Evolutionary conservation across 2,113 vertebrate genomes (phyloP).

Genomic region (Candoia aspera): DNA sequence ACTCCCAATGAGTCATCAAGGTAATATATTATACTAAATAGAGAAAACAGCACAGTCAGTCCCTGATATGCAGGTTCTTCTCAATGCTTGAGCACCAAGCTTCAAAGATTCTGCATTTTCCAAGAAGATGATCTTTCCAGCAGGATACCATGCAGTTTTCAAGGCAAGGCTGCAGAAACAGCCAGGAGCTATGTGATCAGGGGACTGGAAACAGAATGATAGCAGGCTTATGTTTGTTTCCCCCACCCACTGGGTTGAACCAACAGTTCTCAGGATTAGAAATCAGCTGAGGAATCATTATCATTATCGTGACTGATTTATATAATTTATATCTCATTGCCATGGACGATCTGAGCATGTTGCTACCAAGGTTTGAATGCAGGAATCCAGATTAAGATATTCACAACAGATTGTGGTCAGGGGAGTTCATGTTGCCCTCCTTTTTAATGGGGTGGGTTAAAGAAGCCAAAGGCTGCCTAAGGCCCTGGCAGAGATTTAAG

Average conservation of each 20-base stretch:
- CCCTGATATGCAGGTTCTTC: neutral
- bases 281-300: too few relatives aligned
- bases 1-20: neutral
- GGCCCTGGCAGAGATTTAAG: too few relatives aligned
- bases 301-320: too few relatives aligned
- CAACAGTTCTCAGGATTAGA: neutral
- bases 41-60: neutral
- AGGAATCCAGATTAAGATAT: too few relatives aligned
- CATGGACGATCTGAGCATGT: too few relatives aligned
- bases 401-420: too few relatives aligned
- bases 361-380: too few relatives aligned
- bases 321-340: too few relatives aligned
- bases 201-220: neutral
- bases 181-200: neutral
- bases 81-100: neutral
- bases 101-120: neutral
- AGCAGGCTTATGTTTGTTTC: too few relatives aligned
- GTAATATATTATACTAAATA: neutral
- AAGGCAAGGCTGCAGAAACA: neutral
- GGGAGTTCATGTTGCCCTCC: too few relatives aligned
- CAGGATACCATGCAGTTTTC: neutral
- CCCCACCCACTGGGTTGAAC: neutral
- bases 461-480: too few relatives aligned
- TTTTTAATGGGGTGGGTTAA: too few relatives aligned
- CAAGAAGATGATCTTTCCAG: neutral